Base-by-base conservation (phyloP, 2,113 vertebrate species). In the Australoheros scitulus region DNA sequence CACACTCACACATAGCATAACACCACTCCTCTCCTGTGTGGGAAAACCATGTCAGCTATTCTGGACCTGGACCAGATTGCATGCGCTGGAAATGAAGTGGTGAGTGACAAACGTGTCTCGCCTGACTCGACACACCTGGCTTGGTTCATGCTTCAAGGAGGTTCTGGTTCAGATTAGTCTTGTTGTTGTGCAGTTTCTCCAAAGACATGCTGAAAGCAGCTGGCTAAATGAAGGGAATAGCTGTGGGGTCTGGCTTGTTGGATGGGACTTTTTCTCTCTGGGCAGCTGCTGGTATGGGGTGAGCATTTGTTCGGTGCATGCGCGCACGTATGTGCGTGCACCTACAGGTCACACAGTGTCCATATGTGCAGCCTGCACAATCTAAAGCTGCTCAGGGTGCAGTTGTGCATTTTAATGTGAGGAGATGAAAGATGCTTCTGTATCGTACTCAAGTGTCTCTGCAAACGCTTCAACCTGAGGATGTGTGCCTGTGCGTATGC, bases 1-100 rank as follows among this genome's bases (percentile, higher is more conserved):
- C 82, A 91, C 92, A 77, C 87, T 88, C 57, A 74, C 85, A 85
- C 92, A 86, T 90, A 93, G 85, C 92, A 91, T 87, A 91, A 92
- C 92, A 93, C 89, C 89, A 68, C 87, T 88, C 80, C 87, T 93
- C 88, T 94, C 83, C 89, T 86, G 88, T 83, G 87, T 93, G 93
- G 90, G 92, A 92, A 86, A 92, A 95, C 91, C 93, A 96, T 96
- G 96, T 95, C 95, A 91, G 92, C 96, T 88, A 83, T 95, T 93
- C 91, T 96, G 92, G 96, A 96, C 87, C 93, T 96, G 94, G 94
- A 96, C 90, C 95, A 95, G 91, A 94, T 95, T 88, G 92, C 93
- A 84, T 94, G 91, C 93, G 92, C 90, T 90, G 95, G 92, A 84
- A 93, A 94, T 83, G 95, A 86, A 91, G 94, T 92, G 95, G 95